Base-by-base conservation (phyloP, 2,888 invertebrate genomes). In the Leucozona laternaria region DNA sequence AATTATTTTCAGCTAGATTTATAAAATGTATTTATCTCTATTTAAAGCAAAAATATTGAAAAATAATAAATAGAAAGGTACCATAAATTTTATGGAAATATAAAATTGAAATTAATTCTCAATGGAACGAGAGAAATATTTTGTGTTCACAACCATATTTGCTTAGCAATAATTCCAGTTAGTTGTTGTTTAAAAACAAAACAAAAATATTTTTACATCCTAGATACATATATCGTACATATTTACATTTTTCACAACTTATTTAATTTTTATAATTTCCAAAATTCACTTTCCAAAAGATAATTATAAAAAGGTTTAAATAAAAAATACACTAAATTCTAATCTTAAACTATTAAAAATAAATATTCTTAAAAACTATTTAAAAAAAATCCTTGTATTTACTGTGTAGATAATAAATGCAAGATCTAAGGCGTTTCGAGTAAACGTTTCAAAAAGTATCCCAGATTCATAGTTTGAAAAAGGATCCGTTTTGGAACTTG, bases 71-170 rank as follows among this genome's bases (percentile, higher is more conserved):
- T 48, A 75, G 7, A 50, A 0, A 34, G 17, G 7, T 43, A 10
- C 60, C 79, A 79, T 79, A 84, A 75, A 84, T 84, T 84, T 79
- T 79, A 84, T 84, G 79, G 75, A 84, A 64, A 50, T 68, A 48
- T 25, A 25, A 37, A 48, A 17, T 45, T 43, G 31, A 66, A 66
- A 28, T 34, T 17, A 31, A 20, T 57, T 62, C 57, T 68, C 43
- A 55, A 60, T 73, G 31, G 62, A 79, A 62, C 6, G 66, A 70
- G 34, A 55, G 1, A 60, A 37, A 43, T 28, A 60, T 13, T 45
- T 25, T 71, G 45, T 57, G 45, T 57, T 84, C 79, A 84, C 79
- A 84, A 84, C 83, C 83, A 79, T 75, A 55, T 68, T 78, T 66
- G 66, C 64, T 50, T 43, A n/a, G 20, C 37, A 75, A 28, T 43